Evolutionary conservation across 37 sponge, comb jelly and placozoan genomes (phyloP).

Genomic region (Dysidea cf. avara): DNA sequence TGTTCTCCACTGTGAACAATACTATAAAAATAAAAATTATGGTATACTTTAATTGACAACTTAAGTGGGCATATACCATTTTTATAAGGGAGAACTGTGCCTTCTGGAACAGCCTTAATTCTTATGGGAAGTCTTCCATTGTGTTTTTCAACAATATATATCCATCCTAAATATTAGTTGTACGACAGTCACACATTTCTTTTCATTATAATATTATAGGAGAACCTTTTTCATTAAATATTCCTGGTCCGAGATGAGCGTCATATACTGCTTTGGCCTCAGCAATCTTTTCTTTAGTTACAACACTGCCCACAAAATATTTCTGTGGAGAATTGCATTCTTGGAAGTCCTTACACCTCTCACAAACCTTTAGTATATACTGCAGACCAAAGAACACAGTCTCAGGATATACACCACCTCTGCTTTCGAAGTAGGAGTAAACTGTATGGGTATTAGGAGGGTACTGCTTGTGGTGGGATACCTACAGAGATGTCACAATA

Average conservation of each 20-base stretch:
- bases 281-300: constrained; percentile 86
- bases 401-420: constrained; percentile 81
- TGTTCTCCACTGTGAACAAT: constrained; percentile 88
- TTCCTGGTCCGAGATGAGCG: constrained; percentile 71
- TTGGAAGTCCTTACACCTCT: too few relatives aligned
- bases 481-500: constrained; percentile 38
- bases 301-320: constrained; percentile 78
- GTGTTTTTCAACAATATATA: constrained; percentile 78
- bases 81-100: constrained; percentile 66
- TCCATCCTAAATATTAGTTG: constrained; percentile 52
- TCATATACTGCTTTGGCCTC: constrained; percentile 77
- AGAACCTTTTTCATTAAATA: constrained; percentile 85
- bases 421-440: constrained; percentile 88
- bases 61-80: constrained; percentile 78
- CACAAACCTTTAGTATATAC: constrained; percentile 84
- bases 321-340: too few relatives aligned
- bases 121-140: constrained; percentile 79
- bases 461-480: constrained; percentile 83
- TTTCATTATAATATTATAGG: too few relatives aligned
- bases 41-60: too few relatives aligned
- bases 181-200: too few relatives aligned
- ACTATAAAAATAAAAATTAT: constrained; percentile 52
- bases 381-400: constrained; percentile 89
- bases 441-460: constrained; percentile 79
- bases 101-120: constrained; percentile 92